Evolutionary conservation across 2,113 vertebrate genomes (phyloP).

Genomic region (Coracopsis vasa): DNA sequence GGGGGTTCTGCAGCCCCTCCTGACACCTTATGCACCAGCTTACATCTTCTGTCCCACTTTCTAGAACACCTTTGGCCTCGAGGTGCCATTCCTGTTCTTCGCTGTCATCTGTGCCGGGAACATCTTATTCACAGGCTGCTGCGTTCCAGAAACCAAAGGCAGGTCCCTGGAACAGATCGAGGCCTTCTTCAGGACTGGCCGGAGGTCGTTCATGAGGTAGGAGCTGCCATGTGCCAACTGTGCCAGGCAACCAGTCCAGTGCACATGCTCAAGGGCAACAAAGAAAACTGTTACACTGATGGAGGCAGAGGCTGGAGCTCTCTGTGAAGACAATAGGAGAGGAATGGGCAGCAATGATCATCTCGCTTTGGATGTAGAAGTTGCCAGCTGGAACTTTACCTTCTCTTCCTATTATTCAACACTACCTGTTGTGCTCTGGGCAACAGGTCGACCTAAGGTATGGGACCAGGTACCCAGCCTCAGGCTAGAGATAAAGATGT

Average conservation of each 20-base stretch:
- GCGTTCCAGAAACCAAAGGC: constrained; percentile 90
- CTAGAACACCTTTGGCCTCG: constrained; percentile 79
- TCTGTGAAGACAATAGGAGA: background rate
- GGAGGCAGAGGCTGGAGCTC: background rate
- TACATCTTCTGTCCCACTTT: background rate
- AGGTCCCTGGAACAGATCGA: constrained; percentile 93
- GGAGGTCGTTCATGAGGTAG: constrained; percentile 70
- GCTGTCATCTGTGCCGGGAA: constrained; percentile 77
- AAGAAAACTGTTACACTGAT: background rate
- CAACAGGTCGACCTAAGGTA: background rate
- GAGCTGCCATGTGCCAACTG: background rate
- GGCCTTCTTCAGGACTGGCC: constrained; percentile 83
- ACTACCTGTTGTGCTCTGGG: background rate
- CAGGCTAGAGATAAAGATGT: background rate
- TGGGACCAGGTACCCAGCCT: background rate
- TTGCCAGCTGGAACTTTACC: background rate
- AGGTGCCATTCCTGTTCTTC: constrained; percentile 88
- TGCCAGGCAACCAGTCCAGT: background rate
- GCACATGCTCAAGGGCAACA: background rate
- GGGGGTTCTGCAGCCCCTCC: background rate
- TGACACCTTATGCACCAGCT: background rate
- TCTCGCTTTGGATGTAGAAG: background rate
- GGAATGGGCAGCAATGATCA: rapidly evolving
- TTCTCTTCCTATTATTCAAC: background rate
- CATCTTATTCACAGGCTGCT: constrained; percentile 86